phyloP scores from a whole-genome alignment of 53 echinoderm and acorn worm genomes.

The Astropecten irregularis region DNA sequence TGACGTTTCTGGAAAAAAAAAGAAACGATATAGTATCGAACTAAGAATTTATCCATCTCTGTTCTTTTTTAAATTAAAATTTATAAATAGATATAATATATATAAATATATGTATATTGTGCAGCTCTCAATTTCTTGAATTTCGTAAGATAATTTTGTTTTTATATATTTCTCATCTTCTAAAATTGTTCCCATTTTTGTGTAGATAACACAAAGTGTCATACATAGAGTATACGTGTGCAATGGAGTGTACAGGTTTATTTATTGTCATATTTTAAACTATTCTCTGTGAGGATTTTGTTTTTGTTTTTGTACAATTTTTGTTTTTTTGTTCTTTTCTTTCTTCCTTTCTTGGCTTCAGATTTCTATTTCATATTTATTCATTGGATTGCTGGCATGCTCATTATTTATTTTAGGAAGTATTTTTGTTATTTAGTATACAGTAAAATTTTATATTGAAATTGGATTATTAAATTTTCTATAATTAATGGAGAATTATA shows the following conservation, averaged over 20 bases:
- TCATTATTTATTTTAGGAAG: constrained; percentile 26
- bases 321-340: not conserved
- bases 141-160: not conserved
- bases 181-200: too few species aligned
- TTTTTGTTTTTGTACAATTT: not conserved
- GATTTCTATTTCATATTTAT: constrained; percentile 39
- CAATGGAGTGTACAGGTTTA: not conserved
- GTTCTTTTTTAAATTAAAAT: not conserved
- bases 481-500: constrained; percentile 51
- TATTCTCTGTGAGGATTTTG: not conserved
- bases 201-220: too few species aligned
- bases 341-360: not conserved
- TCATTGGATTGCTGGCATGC: not conserved
- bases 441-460: constrained; percentile 45
- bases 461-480: constrained; percentile 38
- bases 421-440: constrained; percentile 39
- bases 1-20: not conserved
- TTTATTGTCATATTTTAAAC: not conserved
- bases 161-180: not conserved
- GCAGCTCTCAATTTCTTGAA: not conserved
- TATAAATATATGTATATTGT: not conserved
- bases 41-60: too few species aligned
- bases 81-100: not conserved
- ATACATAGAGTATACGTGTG: not conserved
- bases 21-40: not conserved